phyloP scores from a whole-genome alignment of 2,888 invertebrate species.

The Erebia palarica region DNA sequence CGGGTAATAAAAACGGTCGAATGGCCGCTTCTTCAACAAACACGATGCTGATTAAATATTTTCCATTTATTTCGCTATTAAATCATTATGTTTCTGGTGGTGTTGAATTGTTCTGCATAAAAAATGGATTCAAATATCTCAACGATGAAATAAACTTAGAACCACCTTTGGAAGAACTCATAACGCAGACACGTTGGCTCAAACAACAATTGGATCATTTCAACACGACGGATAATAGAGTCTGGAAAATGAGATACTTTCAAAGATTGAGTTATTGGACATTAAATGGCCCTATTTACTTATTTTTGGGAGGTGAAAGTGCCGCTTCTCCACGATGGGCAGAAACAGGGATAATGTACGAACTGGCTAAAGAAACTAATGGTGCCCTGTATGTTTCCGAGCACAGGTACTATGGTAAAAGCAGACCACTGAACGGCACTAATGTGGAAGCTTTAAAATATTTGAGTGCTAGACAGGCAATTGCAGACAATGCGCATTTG shows the following conservation, averaged over 20 bases:
- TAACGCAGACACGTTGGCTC: conserved; percentile 55
- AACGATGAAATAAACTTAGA: conserved; percentile 48
- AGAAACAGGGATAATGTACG: conserved; percentile 59
- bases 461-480: conserved; percentile 64
- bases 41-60: conserved; percentile 26
- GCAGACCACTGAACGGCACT: conserved; percentile 60
- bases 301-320: conserved; percentile 67
- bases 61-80: conserved; percentile 15
- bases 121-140: conserved; percentile 51
- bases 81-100: conserved; percentile 43
- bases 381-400: conserved; percentile 68
- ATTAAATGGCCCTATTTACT: conserved; percentile 60
- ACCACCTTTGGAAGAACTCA: conserved; percentile 40
- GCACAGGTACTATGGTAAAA: conserved; percentile 72
- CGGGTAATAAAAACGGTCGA: conserved; percentile 1
- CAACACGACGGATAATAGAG: conserved; percentile 52
- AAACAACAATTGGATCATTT: conserved; percentile 69
- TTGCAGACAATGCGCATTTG: conserved; percentile 64
- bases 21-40: conserved; percentile 4
- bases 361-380: conserved; percentile 67
- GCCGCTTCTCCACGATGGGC: conserved; percentile 55
- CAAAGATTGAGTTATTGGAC: conserved; percentile 61
- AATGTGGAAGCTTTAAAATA: conserved; percentile 58
- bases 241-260: conserved; percentile 69
- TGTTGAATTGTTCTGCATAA: conserved; percentile 48